A percentile compares a stretch with the other conserved stretches of the same genome.
Evolutionary conservation across 2,797 vertebrate species (phyloP).

Genomic region (Spinus olivaceus): DNA sequence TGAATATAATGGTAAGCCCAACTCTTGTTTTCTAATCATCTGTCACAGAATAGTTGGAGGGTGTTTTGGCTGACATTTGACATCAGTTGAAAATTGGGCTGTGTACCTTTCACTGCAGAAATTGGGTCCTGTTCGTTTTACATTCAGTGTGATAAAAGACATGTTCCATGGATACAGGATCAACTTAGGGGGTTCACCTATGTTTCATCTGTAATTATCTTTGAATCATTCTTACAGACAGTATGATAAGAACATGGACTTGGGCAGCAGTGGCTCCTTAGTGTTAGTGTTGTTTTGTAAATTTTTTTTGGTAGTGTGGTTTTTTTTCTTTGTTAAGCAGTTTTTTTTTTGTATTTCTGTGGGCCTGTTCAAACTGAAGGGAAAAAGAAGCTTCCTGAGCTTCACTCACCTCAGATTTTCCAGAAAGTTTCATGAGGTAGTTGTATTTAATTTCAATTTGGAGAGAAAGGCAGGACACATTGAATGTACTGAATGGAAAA

Average conservation of each 20-base stretch:
- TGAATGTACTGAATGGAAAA: not conserved
- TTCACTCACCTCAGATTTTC: not conserved
- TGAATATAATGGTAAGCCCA: not conserved
- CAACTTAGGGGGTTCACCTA: not conserved
- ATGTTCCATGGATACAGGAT: not conserved
- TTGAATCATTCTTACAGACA: not conserved
- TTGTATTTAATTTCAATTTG: not conserved
- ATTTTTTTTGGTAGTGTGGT: too few species aligned
- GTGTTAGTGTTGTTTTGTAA: not conserved
- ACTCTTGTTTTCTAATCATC: not conserved
- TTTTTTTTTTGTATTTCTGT: not conserved
- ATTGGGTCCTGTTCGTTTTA: not conserved
- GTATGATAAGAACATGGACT: accelerated
- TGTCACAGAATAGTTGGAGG: not conserved
- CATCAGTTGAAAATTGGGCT: not conserved
- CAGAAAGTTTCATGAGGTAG: not conserved
- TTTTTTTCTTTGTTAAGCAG: not conserved
- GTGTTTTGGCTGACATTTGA: not conserved
- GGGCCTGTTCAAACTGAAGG: not conserved
- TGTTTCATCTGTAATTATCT: not conserved
- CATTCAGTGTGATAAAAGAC: not conserved
- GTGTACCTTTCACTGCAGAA: not conserved
- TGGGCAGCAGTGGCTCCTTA: not conserved
- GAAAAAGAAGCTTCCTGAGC: not conserved
- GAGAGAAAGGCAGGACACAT: not conserved